phyloP scores from a whole-genome alignment of 2,888 invertebrate genomes.

The Lysandra coridon region DNA sequence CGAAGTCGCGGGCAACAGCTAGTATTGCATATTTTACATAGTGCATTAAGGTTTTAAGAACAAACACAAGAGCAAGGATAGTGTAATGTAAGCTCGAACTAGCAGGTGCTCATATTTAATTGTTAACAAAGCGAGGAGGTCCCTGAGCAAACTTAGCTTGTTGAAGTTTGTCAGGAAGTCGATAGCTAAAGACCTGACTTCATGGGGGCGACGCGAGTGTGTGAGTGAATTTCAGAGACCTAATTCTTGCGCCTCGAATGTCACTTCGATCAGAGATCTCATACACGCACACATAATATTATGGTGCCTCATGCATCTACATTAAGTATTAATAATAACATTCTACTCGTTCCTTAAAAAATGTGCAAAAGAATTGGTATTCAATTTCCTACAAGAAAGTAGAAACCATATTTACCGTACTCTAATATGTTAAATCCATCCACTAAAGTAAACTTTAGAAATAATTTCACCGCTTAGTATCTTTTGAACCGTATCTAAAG shows the following conservation, averaged over 20 bases:
- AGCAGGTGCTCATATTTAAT: neutral
- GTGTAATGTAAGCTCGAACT: neutral
- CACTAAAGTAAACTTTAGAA: neutral
- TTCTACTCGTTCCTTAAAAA: no score
- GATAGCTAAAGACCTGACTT: neutral
- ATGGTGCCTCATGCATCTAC: no score
- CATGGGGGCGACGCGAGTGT: neutral
- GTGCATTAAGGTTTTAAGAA: neutral
- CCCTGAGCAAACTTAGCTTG: neutral
- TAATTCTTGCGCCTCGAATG: neutral
- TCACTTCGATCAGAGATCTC: neutral
- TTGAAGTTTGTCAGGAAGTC: neutral
- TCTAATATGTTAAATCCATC: neutral
- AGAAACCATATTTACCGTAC: neutral
- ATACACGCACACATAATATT: no score
- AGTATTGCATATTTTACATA: neutral
- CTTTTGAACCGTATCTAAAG: neutral
- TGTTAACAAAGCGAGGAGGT: neutral
- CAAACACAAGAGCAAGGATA: neutral
- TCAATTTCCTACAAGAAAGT: no score
- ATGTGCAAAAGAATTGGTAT: no score
- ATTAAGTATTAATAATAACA: no score
- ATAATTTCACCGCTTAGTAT: neutral
- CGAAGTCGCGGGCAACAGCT: no score
- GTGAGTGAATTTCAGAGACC: neutral